These are phyloP conservation scores for Pseudotriccus pelzelni DNA, from an alignment of 2,797 vertebrate species.

Conservation along the genomic window DNA sequence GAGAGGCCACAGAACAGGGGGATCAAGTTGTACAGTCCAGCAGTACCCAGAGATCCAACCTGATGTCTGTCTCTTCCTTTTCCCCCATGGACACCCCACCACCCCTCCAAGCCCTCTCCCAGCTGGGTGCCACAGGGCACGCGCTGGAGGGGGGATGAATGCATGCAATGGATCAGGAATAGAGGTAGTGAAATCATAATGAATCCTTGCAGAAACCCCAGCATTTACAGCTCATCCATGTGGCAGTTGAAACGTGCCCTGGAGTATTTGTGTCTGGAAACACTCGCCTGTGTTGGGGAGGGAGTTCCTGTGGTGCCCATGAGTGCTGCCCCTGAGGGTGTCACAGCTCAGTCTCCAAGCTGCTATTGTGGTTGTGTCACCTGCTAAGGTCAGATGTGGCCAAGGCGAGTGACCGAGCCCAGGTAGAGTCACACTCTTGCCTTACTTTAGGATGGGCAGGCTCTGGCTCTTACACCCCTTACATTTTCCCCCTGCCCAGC, in stretches of 20 bases:
- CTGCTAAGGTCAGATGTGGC: background rate
- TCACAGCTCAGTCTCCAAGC: background rate
- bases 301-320: accelerated
- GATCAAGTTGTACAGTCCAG: no score
- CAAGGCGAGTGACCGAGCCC: accelerated
- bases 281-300: accelerated
- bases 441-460: background rate
- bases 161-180: background rate
- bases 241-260: background rate
- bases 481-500: background rate
- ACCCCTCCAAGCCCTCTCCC: background rate
- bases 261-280: background rate
- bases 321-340: background rate
- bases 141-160: accelerated
- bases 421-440: accelerated
- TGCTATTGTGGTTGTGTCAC: accelerated
- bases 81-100: accelerated
- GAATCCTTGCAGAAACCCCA: background rate
- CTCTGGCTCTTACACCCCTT: background rate
- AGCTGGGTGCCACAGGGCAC: accelerated
- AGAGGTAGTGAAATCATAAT: background rate
- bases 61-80: background rate
- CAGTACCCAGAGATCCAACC: background rate
- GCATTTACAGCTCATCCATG: background rate
- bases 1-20: background rate